Percentiles rank a stretch among this genome's conserved stretches.
phyloP scores from a whole-genome alignment of 2,888 invertebrate species.

The Himalopsyche tibetana region DNA sequence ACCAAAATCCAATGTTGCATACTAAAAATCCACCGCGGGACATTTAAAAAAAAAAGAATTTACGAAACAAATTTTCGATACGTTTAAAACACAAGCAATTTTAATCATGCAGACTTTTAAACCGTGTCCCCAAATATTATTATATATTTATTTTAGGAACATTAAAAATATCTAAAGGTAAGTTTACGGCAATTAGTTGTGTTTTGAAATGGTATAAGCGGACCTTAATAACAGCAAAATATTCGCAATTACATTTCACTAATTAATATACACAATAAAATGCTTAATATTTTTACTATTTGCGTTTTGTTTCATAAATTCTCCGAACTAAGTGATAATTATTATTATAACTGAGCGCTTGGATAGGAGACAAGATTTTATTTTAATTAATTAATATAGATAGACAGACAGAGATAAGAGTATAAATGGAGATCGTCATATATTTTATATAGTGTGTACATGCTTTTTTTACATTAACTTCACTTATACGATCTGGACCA shows the following conservation, averaged over 20 bases:
- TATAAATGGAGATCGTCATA: conserved; percentile 32
- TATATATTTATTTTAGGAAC: no score
- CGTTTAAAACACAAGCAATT: not conserved
- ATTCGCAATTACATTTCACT: no score
- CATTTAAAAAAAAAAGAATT: not conserved
- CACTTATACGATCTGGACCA: not conserved
- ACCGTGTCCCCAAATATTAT: no score
- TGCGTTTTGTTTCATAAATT: not conserved
- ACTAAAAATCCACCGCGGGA: not conserved
- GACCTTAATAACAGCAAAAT: no score
- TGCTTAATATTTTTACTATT: no score
- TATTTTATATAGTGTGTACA: conserved; percentile 40
- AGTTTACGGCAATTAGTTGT: no score
- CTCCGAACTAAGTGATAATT: not conserved
- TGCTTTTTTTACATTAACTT: conserved; percentile 31
- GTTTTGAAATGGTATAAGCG: no score
- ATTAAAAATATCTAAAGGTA: no score
- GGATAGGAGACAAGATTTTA: conserved; percentile 19
- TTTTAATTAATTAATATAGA: conserved; percentile 6
- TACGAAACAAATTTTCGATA: conserved; percentile 1
- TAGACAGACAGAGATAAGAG: conserved; percentile 37
- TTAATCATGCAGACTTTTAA: no score
- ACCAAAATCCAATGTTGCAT: conserved; percentile 32
- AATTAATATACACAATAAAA: no score
- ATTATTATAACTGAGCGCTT: conserved; percentile 6